These are phyloP conservation scores for Vireo altiloquus DNA, from an alignment of 2,113 vertebrate genomes.

Conservation along the genomic window DNA sequence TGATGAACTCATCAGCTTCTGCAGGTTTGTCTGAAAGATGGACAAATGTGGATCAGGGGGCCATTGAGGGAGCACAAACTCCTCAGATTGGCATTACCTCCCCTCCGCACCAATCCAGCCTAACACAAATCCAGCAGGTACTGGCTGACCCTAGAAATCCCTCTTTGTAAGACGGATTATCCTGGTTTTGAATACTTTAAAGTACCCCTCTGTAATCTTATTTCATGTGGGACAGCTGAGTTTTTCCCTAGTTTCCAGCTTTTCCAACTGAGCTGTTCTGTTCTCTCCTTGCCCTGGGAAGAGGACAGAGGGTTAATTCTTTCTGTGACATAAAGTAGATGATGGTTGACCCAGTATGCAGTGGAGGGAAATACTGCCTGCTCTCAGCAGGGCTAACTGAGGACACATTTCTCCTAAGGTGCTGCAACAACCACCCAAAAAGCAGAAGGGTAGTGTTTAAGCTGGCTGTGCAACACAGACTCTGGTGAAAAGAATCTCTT, in stretches of 20 bases:
- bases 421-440: not conserved
- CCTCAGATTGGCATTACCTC: not conserved
- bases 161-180: not conserved
- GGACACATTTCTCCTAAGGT: not conserved
- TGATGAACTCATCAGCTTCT: conserved; percentile 90
- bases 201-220: not conserved
- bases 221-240: not conserved
- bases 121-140: not conserved
- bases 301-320: not conserved
- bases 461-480: not conserved
- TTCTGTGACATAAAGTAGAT: not conserved
- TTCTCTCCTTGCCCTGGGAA: not conserved
- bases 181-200: not conserved
- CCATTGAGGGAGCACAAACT: not conserved
- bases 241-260: not conserved
- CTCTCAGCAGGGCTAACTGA: not conserved
- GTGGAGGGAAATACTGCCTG: not conserved
- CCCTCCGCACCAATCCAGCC: not conserved
- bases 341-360: not conserved
- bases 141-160: not conserved
- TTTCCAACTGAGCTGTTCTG: not conserved
- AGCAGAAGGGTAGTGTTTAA: not conserved
- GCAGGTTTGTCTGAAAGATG: conserved; percentile 83
- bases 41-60: not conserved
- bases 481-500: not conserved